Conservation (phyloP, 2,113 vertebrate species). For the Pipra filicauda region DNA sequence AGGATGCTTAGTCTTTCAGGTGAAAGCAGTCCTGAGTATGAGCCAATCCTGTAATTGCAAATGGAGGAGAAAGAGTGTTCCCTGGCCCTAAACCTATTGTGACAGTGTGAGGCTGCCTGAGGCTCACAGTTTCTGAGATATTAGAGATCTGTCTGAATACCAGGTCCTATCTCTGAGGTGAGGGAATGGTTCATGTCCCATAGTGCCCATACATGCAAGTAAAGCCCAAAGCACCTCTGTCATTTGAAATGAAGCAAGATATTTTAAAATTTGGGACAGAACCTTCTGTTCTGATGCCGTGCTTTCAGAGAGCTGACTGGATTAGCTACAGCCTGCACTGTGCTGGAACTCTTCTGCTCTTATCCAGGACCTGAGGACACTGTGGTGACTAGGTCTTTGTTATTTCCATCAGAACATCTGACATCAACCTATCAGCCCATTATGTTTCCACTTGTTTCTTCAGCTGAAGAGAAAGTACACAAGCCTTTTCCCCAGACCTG, state of each 20-base stretch:
- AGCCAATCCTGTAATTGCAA: background rate
- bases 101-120: background rate
- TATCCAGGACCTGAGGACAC: background rate
- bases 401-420: background rate
- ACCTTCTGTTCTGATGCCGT: background rate
- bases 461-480: slow-evolving; percentile 46
- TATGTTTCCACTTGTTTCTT: background rate
- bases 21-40: background rate
- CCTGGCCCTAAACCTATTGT: background rate
- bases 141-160: background rate
- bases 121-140: background rate
- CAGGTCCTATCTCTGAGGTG: background rate
- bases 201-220: background rate
- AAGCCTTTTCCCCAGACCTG: slow-evolving; percentile 81
- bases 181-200: background rate
- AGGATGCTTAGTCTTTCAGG: background rate
- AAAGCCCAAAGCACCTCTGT: background rate
- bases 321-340: background rate
- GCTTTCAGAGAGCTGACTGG: background rate
- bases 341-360: background rate
- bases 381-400: background rate
- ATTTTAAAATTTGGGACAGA: background rate
- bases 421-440: background rate
- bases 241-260: background rate
- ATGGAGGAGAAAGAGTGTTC: background rate